Base-by-base conservation (phyloP, 2,888 invertebrate genomes). In the Archips xylosteana region DNA sequence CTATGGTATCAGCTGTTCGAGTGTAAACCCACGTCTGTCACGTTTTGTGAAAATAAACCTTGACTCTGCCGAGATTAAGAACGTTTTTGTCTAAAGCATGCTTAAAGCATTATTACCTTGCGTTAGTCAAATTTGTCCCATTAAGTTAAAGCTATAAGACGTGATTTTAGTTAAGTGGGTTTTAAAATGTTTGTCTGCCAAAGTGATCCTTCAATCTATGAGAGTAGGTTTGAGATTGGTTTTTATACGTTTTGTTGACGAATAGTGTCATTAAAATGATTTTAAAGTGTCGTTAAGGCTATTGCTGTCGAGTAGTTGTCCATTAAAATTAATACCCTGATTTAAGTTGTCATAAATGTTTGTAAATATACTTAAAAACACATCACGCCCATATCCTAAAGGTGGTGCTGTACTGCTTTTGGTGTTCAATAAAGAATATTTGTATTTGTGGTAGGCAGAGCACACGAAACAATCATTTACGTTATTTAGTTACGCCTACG, bases 271-370 rank as follows among this genome's bases (percentile, higher is more conserved):
- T 74, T 70, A 23, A 60, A 32, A 60, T 36, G 57, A 42, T 64
- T 68, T 65, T 65, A 69, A 65, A 64, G 60, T 69, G 69, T 74
- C 60, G 34, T 74, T 61, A 70, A 69, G 13, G 8, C 13, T 67
- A 57, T 34, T 12, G 51, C 45, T 45, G 68, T 66, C 12, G 9
- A 10, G 60, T 13, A 67, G 60, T 9, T 15, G 65, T 2, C 60
- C 36, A 60, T 70, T 74, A 74, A 72, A 74, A 70, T 61, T 65
- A 54, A 70, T 70, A 74, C 51, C 8, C 45, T 39, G 32, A 68
- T 69, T 73, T 36, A 64, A 68, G 62, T 47, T 54, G 72, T 62
- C 51, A 59, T 68, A 51, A 64, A 60, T 73, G 72, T 68, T 51
- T 34, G 62, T 34, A 64, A 67, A 34, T 68, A 73, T n/a, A 49